These are phyloP conservation scores for Atrichornis clamosus DNA, from an alignment of 2,113 vertebrate genomes.

Conservation along the genomic window DNA sequence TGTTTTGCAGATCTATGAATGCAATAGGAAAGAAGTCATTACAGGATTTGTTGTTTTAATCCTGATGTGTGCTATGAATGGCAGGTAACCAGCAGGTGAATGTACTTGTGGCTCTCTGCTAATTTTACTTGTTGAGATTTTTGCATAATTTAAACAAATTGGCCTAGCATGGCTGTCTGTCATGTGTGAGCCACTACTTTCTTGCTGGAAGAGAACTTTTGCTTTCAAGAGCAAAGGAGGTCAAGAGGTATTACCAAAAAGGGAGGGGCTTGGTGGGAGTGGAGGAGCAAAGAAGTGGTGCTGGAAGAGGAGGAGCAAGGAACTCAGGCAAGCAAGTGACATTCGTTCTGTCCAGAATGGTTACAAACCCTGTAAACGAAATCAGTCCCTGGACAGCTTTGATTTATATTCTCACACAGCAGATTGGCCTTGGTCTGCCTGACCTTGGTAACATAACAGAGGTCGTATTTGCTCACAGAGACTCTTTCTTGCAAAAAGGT, in stretches of 20 bases:
- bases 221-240: slow-evolving; percentile 28
- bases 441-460: slow-evolving; percentile 32
- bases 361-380: slow-evolving; percentile 47
- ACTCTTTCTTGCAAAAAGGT: background rate
- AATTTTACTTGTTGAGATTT: background rate
- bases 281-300: background rate
- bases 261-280: background rate
- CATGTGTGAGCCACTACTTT: background rate
- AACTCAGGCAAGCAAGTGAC: background rate
- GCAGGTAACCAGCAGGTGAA: slow-evolving; percentile 2
- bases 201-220: background rate
- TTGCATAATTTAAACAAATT: background rate
- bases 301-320: background rate
- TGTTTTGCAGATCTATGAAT: background rate
- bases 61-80: background rate
- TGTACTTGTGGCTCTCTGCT: background rate
- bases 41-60: background rate
- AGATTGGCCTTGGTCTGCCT: slow-evolving; percentile 30
- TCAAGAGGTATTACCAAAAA: background rate
- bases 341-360: slow-evolving; percentile 19
- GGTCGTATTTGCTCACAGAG: slow-evolving; percentile 17
- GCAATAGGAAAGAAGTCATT: background rate
- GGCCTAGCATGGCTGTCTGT: background rate
- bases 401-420: slow-evolving; percentile 29
- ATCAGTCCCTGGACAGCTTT: slow-evolving; percentile 46